Evolutionary conservation across 2,113 vertebrate genomes (phyloP).

Genomic region (Myocastor coypus): DNA sequence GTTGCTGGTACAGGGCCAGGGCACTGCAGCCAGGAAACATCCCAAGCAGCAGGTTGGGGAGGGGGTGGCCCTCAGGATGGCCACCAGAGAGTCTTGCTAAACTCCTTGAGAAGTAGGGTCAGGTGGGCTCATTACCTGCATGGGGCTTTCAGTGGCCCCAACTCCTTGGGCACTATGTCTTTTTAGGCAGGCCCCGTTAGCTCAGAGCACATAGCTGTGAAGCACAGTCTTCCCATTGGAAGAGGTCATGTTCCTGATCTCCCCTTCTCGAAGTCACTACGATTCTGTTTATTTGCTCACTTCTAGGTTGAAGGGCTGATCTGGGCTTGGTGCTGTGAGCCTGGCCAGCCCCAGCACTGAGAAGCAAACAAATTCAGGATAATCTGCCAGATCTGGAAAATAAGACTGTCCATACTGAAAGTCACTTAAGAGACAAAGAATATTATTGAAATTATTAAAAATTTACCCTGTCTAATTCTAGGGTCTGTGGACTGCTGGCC

Average conservation of each 20-base stretch:
- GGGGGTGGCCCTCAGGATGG: neutral
- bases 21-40: neutral
- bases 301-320: neutral
- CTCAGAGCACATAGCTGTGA: accelerated
- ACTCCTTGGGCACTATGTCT: neutral
- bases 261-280: accelerated
- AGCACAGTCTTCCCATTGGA: accelerated
- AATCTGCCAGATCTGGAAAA: neutral
- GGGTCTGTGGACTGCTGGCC: neutral
- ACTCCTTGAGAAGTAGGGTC: neutral
- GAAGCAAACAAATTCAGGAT: neutral
- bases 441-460: neutral
- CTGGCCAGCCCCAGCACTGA: neutral
- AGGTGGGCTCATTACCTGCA: too few relatives aligned
- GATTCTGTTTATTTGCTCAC: neutral
- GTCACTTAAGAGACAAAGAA: neutral
- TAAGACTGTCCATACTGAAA: neutral
- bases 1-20: neutral
- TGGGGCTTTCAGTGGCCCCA: too few relatives aligned
- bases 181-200: neutral
- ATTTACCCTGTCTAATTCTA: neutral
- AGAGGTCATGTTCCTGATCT: neutral
- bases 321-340: too few relatives aligned
- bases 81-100: too few relatives aligned
- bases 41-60: neutral